Conservation (phyloP, 2,113 vertebrate species). For the Oxygymnocypris stewartii region DNA sequence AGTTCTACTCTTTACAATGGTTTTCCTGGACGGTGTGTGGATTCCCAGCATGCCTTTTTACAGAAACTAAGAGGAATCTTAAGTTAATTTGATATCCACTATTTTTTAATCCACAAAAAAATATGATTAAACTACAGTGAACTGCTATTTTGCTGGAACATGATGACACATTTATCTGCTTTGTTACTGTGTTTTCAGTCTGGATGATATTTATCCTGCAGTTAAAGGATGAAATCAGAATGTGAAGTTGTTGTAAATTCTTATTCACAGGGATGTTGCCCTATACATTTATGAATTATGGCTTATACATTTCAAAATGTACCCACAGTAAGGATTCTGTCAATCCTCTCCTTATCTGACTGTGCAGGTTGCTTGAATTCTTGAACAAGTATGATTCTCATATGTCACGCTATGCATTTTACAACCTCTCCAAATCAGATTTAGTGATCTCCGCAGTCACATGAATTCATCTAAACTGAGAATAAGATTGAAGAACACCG, state of each 20-base stretch:
- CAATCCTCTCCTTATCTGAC: neutral
- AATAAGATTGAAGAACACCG: constrained; percentile 40
- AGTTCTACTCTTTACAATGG: neutral
- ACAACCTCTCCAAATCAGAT: neutral
- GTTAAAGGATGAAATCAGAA: neutral
- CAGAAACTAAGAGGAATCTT: constrained; percentile 33
- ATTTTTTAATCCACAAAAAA: constrained; percentile 35
- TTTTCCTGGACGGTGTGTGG: neutral
- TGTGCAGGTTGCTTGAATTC: neutral
- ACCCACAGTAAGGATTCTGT: too few relatives aligned
- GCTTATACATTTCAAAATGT: neutral
- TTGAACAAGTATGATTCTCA: neutral
- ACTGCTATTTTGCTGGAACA: neutral
- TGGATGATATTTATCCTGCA: neutral
- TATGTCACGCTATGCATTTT: neutral
- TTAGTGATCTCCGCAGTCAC: neutral
- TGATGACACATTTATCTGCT: constrained; percentile 4
- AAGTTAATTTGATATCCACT: constrained; percentile 14
- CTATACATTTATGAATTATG: neutral
- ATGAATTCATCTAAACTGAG: constrained; percentile 48
- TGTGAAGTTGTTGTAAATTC: neutral
- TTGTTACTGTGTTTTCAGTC: neutral
- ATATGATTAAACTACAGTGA: neutral
- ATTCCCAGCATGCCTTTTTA: constrained; percentile 47
- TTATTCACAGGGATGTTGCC: neutral